Percentiles rank a stretch among this genome's conserved stretches.
phyloP scores from a whole-genome alignment of 2,888 invertebrate species.

The Nemoura dubitans region DNA sequence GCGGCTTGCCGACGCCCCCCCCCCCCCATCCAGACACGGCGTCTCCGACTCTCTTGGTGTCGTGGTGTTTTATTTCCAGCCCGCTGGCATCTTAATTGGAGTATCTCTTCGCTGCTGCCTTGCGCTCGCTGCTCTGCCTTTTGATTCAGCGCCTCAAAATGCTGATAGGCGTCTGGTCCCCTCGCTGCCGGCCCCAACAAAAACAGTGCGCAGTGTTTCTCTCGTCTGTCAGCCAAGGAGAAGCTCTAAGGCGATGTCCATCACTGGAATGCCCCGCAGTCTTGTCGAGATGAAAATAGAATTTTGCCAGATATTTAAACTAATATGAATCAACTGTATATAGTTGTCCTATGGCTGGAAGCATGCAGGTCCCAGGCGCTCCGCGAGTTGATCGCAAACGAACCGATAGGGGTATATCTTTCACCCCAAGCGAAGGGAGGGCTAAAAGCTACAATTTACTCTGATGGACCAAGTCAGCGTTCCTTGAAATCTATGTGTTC shows the following conservation, averaged over 20 bases:
- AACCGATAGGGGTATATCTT: not conserved
- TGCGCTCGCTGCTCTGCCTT: not conserved
- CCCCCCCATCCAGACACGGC: constrained; percentile 2
- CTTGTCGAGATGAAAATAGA: not conserved
- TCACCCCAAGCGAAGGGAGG: not conserved
- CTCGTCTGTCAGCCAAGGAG: not conserved
- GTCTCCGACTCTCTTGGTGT: not conserved
- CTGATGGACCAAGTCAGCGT: not conserved
- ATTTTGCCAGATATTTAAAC: not conserved
- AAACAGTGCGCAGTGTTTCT: not conserved
- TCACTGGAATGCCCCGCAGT: not conserved
- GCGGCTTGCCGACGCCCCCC: not conserved
- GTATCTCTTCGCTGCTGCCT: not conserved
- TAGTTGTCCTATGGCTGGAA: not conserved
- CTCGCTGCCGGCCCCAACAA: not conserved
- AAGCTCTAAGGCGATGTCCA: not conserved
- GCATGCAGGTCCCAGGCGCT: no score
- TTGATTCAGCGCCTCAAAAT: constrained; percentile 13
- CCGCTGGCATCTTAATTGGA: constrained; percentile 28
- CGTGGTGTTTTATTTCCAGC: constrained; percentile 23
- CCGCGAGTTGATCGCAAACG: no score
- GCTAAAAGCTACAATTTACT: not conserved
- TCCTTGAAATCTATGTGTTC: not conserved
- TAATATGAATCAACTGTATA: not conserved
- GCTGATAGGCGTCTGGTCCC: not conserved